Base-by-base conservation (phyloP, 2,888 invertebrate genomes). In the Microctonus aethiopoides region DNA sequence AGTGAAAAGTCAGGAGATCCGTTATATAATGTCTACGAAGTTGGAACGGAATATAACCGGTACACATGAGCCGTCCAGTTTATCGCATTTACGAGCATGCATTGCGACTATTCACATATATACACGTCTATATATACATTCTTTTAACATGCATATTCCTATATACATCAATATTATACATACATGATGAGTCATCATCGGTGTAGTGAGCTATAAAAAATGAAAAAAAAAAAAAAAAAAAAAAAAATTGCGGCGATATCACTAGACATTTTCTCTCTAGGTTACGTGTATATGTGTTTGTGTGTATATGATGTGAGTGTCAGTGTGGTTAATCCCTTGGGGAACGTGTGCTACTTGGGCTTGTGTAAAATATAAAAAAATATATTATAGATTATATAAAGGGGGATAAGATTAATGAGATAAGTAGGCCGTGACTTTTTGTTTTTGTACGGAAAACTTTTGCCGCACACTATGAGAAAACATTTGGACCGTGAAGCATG, bases 401-500 rank as follows among this genome's bases (percentile, higher is more conserved):
- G 34, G 36, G 24, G 59, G 32, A 52, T 60, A 60, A 68, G 61
- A 68, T 68, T 68, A 63, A 62, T 41, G 32, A 24, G 22, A 62
- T 57, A 64, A 64, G 34, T 64, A 64, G 52, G 68, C 39, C 56
- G 39, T 62, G 26, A 26, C 39, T 34, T 62, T 39, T 36, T 54
- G 13, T 65, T 36, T 41, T 54, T 68, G 54, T 56, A 29, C 36
- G 34, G 7, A 57, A 68, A 68, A 62, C 62, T 68, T 68, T 24
- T 54, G 36, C 34, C 24, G 9, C 46, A 22, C 62, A 46, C 16
- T 51, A 24, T 24, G 62, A 51, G 57, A 54, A 60, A 56, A 56
- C 56, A 62, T 54, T 68, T 62, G 62, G 62, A 68, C 61, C 68
- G 68, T 62, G 39, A 68, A 68, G 39, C 46, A 29, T 36, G 20